Evolutionary conservation across 2,113 vertebrate species (phyloP).

Genomic region (Alosa alosa): DNA sequence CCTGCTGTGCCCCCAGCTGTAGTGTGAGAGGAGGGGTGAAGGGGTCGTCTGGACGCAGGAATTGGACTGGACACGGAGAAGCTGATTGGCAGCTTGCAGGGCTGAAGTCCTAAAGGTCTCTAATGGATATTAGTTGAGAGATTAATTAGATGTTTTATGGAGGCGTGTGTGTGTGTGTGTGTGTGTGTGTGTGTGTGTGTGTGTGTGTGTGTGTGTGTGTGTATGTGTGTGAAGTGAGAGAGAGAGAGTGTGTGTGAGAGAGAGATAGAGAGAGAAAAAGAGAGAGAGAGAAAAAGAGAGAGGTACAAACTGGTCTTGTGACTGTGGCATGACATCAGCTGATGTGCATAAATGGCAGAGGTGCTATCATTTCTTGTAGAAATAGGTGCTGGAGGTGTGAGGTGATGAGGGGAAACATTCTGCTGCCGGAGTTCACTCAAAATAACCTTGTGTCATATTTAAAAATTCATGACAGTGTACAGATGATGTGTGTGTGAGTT

Average conservation of each 20-base stretch:
- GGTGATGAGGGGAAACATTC: not conserved
- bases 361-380: not conserved
- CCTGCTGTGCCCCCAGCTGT: not conserved
- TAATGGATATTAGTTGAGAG: not conserved
- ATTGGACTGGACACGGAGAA: not conserved
- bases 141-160: not conserved
- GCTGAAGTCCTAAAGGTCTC: not conserved
- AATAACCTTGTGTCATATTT: not conserved
- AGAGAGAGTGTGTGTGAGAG: not conserved
- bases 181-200: not conserved
- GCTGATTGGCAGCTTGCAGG: not conserved
- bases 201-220: not conserved
- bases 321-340: not conserved
- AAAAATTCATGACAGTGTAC: not conserved
- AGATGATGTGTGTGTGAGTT: not conserved
- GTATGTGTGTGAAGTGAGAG: not conserved
- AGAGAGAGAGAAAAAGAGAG: not conserved
- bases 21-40: not conserved
- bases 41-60: not conserved
- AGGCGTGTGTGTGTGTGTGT: not conserved
- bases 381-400: not conserved
- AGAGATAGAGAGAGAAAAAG: not conserved
- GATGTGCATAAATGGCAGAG: not conserved
- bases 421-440: not conserved
- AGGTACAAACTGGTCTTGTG: not conserved